Base-by-base conservation (phyloP, 2,888 invertebrate species). In the Dromius quadrimaculatus region DNA sequence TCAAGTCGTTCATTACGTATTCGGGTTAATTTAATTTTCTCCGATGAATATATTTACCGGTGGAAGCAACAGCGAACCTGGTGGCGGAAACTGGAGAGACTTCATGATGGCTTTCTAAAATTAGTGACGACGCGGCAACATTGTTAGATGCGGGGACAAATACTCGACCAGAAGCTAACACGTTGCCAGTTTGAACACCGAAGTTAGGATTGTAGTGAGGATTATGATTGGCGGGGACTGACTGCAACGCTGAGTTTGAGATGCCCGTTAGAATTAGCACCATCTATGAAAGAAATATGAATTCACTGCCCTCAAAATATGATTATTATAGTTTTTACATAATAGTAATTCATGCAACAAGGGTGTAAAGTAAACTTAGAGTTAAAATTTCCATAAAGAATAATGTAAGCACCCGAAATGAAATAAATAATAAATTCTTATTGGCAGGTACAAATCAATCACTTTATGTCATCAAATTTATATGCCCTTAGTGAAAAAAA, bases 21-120 rank as follows among this genome's bases (percentile, higher is more conserved):
- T 69, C 68, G 59, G 45, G 68, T 59, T 69, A 69, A 69, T 69
- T 69, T 69, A 47, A 69, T 69, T 68, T 65, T 54, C 66, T n/a
- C 54, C 28, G 66, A 54, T 45, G 59, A 69, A 69, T 69, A 69
- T 69, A 69, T 69, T 69, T 69, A 69, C 68, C 68, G 32, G 45
- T 54, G 19, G 59, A 47, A 20, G 59, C 43, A 34, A 59, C 22
- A 32, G 68, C 32, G 45, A 59, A 59, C 36, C 54, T 41, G 45
- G 59, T 59, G 34, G 20, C 36, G 5, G 34, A 36, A 19, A 23
- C 9, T 59, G 59, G 59, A 36, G 20, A n/a, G 19, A 45, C 59
- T 59, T 69, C 43, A 45, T 61, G 68, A 45, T 69, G 68, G 43
- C 59, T 69, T 59, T 69, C 68, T 45, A 69, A 34, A 45, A 69